Base-by-base conservation (phyloP, 2,888 invertebrate genomes). In the Eupithecia insigniata region DNA sequence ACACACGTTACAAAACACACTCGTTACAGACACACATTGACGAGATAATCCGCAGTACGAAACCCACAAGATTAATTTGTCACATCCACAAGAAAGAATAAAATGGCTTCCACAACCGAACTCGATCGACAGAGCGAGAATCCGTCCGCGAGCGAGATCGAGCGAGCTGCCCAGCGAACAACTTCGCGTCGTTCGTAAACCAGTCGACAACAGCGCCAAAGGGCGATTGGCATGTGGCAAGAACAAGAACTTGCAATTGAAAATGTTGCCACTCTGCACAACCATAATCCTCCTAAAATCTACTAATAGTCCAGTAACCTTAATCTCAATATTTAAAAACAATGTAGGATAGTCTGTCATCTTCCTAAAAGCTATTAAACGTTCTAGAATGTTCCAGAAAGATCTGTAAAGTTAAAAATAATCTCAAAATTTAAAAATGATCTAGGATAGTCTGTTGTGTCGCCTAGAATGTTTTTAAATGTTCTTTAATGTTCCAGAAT, bases 101-200 rank as follows among this genome's bases (percentile, higher is more conserved):
- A 94, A 92, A 93, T 94, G 93, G 93, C 93, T 92, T 92, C 93
- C 92, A 90, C 90, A 86, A 86, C 89, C 91, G 86, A 83, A 91
- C 92, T 87, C 92, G 87, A 91, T 89, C 91, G 90, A 87, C 92
- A 92, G 91, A 92, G 91, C 92, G 92, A 92, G 91, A 34, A 92
- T 67, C 30, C 62, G 62, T 60, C 34, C 62, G 58, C 68, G 82
- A 81, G 74, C 84, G 81, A 80, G 82, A 80, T 80, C 69, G 64
- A 71, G 66, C 69, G 69, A 70, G 67, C 69, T 51, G 61, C 22
- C 46, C 32, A 86, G 84, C 90, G 87, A 88, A 85, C 89, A 85
- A 86, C 87, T 62, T 90, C 86, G 88, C 91, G 51, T 26, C 67
- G 51, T 65, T 28, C 67, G 51, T 65, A 28, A 28, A n/a, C 26